A percentile compares a stretch with the other conserved stretches of the same genome.
These are phyloP conservation scores for Heliothis virescens DNA, from an alignment of 1,140 invertebrate genomes.

Conservation along the genomic window DNA sequence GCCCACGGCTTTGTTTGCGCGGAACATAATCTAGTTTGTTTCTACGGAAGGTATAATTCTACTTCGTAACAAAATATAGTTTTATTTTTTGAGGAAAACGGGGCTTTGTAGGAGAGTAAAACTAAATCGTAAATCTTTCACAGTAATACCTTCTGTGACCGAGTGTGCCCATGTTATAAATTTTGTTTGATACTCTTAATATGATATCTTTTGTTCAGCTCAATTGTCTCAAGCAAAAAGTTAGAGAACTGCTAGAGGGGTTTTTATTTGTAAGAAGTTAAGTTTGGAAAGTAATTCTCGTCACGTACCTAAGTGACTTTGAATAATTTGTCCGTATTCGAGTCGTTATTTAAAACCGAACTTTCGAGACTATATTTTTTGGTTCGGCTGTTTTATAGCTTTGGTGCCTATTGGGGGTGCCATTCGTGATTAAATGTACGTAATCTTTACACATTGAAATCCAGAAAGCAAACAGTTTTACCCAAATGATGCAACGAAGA, in stretches of 20 bases:
- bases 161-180: background rate
- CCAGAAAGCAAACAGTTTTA: background rate
- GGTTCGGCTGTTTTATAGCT: background rate
- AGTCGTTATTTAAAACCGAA: background rate
- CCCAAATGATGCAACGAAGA: background rate
- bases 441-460: background rate
- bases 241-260: background rate
- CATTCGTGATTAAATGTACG: background rate
- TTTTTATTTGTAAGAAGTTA: background rate
- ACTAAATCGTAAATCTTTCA: slow-evolving; percentile 20
- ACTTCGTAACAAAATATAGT: slow-evolving; percentile 9
- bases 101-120: slow-evolving; percentile 7
- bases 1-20: slow-evolving; percentile 11
- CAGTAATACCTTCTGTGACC: slow-evolving; percentile 5
- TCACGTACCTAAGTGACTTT: background rate
- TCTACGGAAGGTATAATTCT: slow-evolving; percentile 28
- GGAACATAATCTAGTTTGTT: slow-evolving; percentile 23
- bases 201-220: background rate
- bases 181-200: slow-evolving; percentile 1
- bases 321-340: background rate
- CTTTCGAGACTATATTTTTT: slow-evolving; percentile 1
- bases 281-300: background rate
- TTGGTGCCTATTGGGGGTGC: background rate
- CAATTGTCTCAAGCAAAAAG: background rate
- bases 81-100: background rate